Evolutionary conservation across 2,797 vertebrate species (phyloP).

Genomic region (Dicrostonyx torquatus): DNA sequence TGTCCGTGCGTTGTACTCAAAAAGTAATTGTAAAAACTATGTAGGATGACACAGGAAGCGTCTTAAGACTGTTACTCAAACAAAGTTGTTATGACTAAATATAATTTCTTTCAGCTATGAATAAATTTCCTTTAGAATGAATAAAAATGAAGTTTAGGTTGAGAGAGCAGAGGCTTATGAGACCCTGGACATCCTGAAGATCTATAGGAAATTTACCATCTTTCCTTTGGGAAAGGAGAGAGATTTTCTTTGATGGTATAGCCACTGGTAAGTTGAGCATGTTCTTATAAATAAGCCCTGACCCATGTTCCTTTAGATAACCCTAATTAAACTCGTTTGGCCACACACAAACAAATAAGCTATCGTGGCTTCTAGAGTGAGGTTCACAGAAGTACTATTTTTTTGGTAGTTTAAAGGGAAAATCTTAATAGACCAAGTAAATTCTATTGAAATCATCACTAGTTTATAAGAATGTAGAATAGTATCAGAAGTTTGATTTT

Average conservation of each 20-base stretch:
- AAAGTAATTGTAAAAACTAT: constrained; percentile 7
- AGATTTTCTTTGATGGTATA: not conserved
- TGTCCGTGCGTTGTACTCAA: not conserved
- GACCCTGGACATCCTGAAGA: not conserved
- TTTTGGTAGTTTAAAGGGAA: constrained; percentile 40
- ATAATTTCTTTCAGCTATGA: not conserved
- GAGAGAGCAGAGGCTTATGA: not conserved
- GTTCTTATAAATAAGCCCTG: not conserved
- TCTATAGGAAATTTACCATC: not conserved
- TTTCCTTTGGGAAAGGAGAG: not conserved
- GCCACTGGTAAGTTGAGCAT: not conserved
- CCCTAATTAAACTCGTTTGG: not conserved
- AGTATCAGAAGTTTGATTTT: not conserved
- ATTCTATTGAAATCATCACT: not conserved
- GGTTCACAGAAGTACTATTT: not conserved
- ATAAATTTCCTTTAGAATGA: not conserved
- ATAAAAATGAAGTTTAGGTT: not conserved
- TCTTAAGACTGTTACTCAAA: constrained; percentile 6
- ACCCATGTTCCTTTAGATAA: not conserved
- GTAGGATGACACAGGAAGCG: not conserved
- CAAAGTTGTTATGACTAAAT: not conserved
- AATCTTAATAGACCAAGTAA: constrained; percentile 37
- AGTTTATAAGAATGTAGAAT: not conserved
- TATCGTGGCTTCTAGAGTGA: constrained; percentile 4
- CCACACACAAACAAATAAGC: not conserved